Base-by-base conservation (phyloP, 1,140 invertebrate genomes). In the Adoxophyes honmai region DNA sequence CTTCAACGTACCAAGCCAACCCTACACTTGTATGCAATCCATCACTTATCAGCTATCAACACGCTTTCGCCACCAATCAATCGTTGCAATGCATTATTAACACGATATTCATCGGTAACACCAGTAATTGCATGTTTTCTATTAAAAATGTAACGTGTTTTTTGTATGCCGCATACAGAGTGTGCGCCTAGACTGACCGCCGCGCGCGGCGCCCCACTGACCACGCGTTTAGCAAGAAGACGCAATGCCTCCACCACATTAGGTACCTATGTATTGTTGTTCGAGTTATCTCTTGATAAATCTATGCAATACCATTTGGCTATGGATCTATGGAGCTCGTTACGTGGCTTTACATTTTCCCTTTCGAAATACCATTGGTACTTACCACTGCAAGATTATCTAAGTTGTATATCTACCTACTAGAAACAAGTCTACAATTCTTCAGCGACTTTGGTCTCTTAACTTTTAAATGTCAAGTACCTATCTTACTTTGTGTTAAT, bases 231-330 rank as follows among this genome's bases (percentile, higher is more conserved):
- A 66, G 75, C 68, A 75, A 72, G 55, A 64, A 68, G 56, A 61
- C 58, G 68, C 66, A 64, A 66, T 59, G 62, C 64, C 64, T 58
- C 18, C 78, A 70, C 59, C 53, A 39, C 21, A 55, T 34, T 28
- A 56, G 28, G 21, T 70, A 75, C 62, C 72, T 51, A 70, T 66
- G 64, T 74, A 81, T 80, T 80, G 73, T 81, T 78, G 77, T 80
- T 61, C 57, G 60, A 36, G 59, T 61, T 79, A 78, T 80, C 73
- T 73, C 63, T 57, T 48, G 73, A 63, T 62, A 57, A 53, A 70
- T 75, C 74, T 74, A 66, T 70, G 68, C 61, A 75, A 72, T 68
- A 58, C 56, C 52, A 38, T 21, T 62, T 57, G 14, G 6, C 42
- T 57, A 57, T 57, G 42, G 15, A 57, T 34, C 55, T 42, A 51